These are phyloP conservation scores for Eristalinus sepulchralis DNA, from an alignment of 2,888 invertebrate species.

Conservation along the genomic window DNA sequence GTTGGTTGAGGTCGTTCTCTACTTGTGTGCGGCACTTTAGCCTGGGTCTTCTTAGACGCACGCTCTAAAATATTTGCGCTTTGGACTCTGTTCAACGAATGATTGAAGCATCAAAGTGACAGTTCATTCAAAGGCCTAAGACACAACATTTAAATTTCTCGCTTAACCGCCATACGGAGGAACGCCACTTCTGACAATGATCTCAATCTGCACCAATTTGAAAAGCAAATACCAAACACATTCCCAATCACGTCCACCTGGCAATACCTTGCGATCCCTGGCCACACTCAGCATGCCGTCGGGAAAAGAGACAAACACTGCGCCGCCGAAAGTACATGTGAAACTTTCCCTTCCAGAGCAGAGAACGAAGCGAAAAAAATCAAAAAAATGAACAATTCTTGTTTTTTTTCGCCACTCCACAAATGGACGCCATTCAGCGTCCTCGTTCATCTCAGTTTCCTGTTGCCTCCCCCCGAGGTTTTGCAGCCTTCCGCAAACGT, in stretches of 20 bases:
- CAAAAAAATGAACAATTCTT: conserved; percentile 16
- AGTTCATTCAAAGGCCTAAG: too few species aligned
- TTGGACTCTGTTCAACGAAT: too few species aligned
- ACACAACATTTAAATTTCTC: too few species aligned
- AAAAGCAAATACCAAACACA: too few species aligned
- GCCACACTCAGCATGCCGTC: background rate
- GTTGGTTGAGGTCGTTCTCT: too few species aligned
- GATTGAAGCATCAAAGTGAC: too few species aligned
- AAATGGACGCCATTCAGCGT: conserved; percentile 26
- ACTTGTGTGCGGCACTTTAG: too few species aligned
- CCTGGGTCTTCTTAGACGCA: too few species aligned
- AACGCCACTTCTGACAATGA: too few species aligned
- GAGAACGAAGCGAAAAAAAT: conserved; percentile 19
- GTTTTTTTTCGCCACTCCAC: conserved; percentile 42
- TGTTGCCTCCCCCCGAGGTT: conserved; percentile 53
- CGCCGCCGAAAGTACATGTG: conserved; percentile 33
- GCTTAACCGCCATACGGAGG: too few species aligned
- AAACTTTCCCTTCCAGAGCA: conserved; percentile 56
- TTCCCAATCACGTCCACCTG: conserved; percentile 3
- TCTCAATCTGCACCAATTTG: too few species aligned
- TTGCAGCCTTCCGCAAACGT: conserved; percentile 69
- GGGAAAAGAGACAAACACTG: conserved; percentile 24
- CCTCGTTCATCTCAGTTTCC: conserved; percentile 4
- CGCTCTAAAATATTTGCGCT: too few species aligned
- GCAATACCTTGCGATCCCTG: conserved; percentile 18